These are phyloP conservation scores for Epinotia brunnichana DNA, from an alignment of 2,888 invertebrate genomes.

Conservation along the genomic window DNA sequence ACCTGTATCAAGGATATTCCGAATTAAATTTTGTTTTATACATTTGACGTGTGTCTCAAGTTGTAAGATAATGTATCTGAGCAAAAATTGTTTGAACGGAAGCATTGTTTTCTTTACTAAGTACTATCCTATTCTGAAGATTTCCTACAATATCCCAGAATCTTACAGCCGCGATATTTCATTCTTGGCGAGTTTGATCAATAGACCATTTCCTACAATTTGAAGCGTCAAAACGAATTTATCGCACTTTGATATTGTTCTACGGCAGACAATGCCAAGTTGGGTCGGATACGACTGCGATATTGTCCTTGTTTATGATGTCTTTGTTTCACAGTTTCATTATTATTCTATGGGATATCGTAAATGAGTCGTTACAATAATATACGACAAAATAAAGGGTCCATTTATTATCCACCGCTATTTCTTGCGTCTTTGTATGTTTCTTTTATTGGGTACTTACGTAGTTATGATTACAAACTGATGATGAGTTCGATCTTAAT, in stretches of 20 bases:
- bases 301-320: conserved; percentile 25
- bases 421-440: conserved; percentile 1
- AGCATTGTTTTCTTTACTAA: no score
- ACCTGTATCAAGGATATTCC: no score
- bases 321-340: conserved; percentile 19
- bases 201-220: conserved; percentile 10
- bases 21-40: neutral
- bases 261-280: conserved; percentile 25
- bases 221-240: conserved; percentile 18
- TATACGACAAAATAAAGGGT: conserved; percentile 5
- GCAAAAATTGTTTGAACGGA: no score
- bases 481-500: no score
- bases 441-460: neutral
- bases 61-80: neutral
- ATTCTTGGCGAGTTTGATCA: conserved; percentile 13
- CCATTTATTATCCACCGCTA: conserved; percentile 1
- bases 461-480: neutral
- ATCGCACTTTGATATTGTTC: conserved; percentile 38
- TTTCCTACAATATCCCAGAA: neutral
- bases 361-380: conserved; percentile 25
- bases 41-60: neutral
- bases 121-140: no score
- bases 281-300: conserved; percentile 17
- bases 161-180: neutral
- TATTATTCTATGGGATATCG: conserved; percentile 5